Conservation (phyloP, 2,888 invertebrate genomes). For the Lasioglossum villosulum region DNA sequence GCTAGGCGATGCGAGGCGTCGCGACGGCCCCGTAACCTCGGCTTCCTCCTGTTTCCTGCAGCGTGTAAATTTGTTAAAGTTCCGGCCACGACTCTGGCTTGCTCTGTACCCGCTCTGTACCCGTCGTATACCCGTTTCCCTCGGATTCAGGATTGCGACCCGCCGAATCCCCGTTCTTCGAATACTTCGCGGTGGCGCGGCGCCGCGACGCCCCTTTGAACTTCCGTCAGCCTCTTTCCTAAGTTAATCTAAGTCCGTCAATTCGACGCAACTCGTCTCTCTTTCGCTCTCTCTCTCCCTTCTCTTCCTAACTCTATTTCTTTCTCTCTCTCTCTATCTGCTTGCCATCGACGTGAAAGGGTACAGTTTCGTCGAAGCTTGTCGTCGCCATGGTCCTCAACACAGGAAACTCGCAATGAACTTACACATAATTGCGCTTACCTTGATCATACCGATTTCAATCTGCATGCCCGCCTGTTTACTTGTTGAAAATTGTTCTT, state of each 20-base stretch:
- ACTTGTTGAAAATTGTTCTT: neutral
- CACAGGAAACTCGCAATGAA: neutral
- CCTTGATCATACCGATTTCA: neutral
- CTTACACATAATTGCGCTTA: neutral
- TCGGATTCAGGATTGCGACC: slow-evolving; percentile 72
- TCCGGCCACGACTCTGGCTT: slow-evolving; percentile 57
- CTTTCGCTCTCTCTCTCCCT: neutral
- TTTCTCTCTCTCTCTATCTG: neutral
- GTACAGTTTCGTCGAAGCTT: slow-evolving; percentile 23
- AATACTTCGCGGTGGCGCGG: slow-evolving; percentile 70
- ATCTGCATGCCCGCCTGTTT: neutral
- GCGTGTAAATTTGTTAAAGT: slow-evolving; percentile 73
- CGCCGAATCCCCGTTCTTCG: slow-evolving; percentile 71
- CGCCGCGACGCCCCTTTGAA: slow-evolving; percentile 66
- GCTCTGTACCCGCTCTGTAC: slow-evolving; percentile 8
- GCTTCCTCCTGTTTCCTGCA: slow-evolving; percentile 62
- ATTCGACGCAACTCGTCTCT: slow-evolving; percentile 31
- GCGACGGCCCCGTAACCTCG: slow-evolving; percentile 24
- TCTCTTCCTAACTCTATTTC: no score
- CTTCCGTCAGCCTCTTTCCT: slow-evolving; percentile 56
- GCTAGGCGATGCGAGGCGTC: neutral
- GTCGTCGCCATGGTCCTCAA: neutral
- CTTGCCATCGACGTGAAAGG: slow-evolving; percentile 19
- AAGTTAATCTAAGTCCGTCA: slow-evolving; percentile 70
- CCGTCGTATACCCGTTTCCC: slow-evolving; percentile 8